Percentiles rank a stretch among this genome's conserved stretches.
Evolutionary conservation across 2,113 vertebrate species (phyloP).

Genomic region (Ceratotherium simum): DNA sequence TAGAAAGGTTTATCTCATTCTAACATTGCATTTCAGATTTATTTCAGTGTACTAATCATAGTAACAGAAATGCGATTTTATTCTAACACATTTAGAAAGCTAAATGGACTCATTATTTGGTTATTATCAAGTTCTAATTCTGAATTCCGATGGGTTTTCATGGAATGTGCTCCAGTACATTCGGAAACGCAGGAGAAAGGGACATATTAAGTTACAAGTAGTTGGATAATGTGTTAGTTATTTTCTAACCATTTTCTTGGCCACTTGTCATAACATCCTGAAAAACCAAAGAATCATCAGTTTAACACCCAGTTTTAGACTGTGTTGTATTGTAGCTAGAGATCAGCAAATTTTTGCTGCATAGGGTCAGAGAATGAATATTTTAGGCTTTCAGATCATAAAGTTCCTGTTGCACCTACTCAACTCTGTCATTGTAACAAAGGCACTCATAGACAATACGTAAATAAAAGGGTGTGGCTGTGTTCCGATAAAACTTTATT

Average conservation of each 20-base stretch:
- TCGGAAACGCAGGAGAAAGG: slow-evolving; percentile 14
- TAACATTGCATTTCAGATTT: slow-evolving; percentile 61
- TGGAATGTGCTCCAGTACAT: not conserved
- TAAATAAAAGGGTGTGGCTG: not conserved
- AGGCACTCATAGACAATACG: not conserved
- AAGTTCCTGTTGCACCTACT: not conserved
- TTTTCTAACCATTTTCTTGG: not conserved
- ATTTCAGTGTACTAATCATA: slow-evolving; percentile 60
- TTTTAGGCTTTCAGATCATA: not conserved
- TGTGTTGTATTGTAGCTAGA: not conserved
- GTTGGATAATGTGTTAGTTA: slow-evolving; percentile 8
- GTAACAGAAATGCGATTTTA: slow-evolving; percentile 60
- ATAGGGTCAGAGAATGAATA: not conserved
- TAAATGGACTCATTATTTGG: slow-evolving; percentile 71
- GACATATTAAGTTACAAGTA: slow-evolving; percentile 11
- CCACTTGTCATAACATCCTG: not conserved
- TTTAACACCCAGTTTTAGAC: not conserved
- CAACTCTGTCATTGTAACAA: not conserved
- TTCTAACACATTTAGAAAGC: slow-evolving; percentile 63
- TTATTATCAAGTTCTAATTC: slow-evolving; percentile 59
- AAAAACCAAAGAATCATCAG: not conserved
- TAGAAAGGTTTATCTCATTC: slow-evolving; percentile 56
- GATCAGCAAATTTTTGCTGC: not conserved
- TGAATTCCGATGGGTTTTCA: slow-evolving; percentile 53
- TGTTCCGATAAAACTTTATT: not conserved